Evolutionary conservation across 2,113 vertebrate species (phyloP).

Genomic region (Octodon degus): DNA sequence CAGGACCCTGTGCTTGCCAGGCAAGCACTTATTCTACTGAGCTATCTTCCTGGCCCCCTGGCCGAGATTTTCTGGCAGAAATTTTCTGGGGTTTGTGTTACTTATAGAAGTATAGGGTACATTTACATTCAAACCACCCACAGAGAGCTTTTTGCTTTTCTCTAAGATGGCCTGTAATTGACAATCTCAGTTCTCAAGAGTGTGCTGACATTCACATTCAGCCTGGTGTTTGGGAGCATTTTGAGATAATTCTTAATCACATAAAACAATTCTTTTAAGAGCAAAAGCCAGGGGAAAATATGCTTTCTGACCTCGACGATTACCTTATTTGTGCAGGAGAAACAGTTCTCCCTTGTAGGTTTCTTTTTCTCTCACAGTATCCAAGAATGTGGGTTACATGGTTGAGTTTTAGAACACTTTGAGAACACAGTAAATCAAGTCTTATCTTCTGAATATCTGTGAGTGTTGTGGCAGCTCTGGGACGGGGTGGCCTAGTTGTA

Average conservation of each 20-base stretch:
- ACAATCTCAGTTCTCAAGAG: not conserved
- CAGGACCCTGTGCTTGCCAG: no score
- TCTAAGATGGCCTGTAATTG: not conserved
- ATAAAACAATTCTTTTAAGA: conserved; percentile 48
- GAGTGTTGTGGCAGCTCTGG: not conserved
- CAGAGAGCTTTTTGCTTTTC: not conserved
- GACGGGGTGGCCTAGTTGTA: not conserved
- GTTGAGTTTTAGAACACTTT: conserved; percentile 30
- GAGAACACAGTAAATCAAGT: conserved; percentile 17
- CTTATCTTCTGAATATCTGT: not conserved
- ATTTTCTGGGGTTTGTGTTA: conserved; percentile 27
- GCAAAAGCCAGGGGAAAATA: not conserved
- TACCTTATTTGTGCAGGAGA: conserved; percentile 54
- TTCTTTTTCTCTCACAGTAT: conserved; percentile 23
- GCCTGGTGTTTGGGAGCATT: not conserved
- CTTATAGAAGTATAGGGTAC: not conserved
- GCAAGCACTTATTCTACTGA: no score
- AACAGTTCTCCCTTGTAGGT: not conserved
- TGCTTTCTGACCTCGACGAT: conserved; percentile 13
- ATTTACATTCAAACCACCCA: not conserved
- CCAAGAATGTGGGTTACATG: conserved; percentile 37
- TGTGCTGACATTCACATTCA: not conserved
- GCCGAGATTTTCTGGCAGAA: conserved; percentile 4
- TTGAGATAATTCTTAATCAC: conserved; percentile 50
- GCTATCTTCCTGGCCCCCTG: not conserved